Evolutionary conservation across 1,140 invertebrate genomes (phyloP).

Genomic region (Leptonema lineaticorne): DNA sequence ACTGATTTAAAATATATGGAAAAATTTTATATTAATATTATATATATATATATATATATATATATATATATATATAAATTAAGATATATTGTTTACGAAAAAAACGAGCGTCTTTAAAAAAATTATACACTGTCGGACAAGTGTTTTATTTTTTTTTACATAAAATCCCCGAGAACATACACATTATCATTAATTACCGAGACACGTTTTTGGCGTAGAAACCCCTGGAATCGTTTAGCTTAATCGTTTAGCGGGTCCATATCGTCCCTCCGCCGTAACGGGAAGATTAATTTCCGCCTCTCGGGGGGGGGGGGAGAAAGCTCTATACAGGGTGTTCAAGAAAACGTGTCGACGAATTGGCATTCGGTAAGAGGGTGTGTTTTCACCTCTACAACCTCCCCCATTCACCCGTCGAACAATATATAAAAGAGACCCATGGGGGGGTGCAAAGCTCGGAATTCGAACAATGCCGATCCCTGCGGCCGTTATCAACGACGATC

Average conservation of each 20-base stretch:
- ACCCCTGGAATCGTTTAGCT: neutral
- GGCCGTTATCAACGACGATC: neutral
- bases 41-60: too few relatives aligned
- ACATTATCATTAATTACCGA: slow-evolving; percentile 2
- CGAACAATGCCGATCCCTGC: slow-evolving; percentile 3
- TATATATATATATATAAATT: too few relatives aligned
- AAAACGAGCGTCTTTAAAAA: too few relatives aligned
- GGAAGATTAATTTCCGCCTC: slow-evolving; percentile 14
- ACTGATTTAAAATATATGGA: too few relatives aligned
- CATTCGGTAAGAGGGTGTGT: neutral
- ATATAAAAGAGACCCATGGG: too few relatives aligned
- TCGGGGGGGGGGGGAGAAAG: neutral
- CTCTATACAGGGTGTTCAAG: neutral
- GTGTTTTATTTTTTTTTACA: too few relatives aligned
- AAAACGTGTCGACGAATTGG: neutral
- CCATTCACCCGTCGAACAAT: neutral
- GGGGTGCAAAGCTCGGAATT: neutral
- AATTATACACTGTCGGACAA: too few relatives aligned
- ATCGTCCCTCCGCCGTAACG: slow-evolving; percentile 4
- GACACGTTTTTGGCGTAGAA: neutral
- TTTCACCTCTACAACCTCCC: too few relatives aligned
- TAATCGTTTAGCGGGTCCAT: slow-evolving; percentile 2
- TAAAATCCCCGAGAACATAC: neutral
- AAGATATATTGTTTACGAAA: too few relatives aligned
- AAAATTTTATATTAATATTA: too few relatives aligned